Evolutionary conservation across 2,888 invertebrate species (phyloP).

Genomic region (Nipponacmea schrenckii): DNA sequence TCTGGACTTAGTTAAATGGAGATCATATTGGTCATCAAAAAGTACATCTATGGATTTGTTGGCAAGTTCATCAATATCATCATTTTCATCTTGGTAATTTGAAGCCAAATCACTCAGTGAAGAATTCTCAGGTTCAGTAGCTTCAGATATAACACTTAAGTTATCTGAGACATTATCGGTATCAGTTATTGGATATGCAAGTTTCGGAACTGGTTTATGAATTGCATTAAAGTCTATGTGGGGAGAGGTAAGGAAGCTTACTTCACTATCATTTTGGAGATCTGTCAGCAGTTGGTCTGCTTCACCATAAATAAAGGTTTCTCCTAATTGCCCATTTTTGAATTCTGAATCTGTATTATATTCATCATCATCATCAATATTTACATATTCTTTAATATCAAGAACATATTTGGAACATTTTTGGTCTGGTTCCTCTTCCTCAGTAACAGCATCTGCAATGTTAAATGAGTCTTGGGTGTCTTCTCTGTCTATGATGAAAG

Average conservation of each 20-base stretch:
- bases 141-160: constrained; percentile 57
- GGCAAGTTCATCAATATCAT: constrained; percentile 18
- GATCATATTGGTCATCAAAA: neutral
- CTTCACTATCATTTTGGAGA: neutral
- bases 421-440: constrained; percentile 1
- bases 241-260: neutral
- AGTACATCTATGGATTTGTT: neutral
- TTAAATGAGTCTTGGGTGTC: neutral
- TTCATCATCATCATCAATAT: constrained; percentile 13
- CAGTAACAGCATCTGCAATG: neutral
- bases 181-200: neutral
- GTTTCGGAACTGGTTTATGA: constrained; percentile 15
- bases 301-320: constrained; percentile 13
- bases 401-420: constrained; percentile 12
- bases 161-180: constrained; percentile 46
- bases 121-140: constrained; percentile 44
- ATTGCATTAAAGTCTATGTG: neutral
- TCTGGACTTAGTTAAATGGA: no score
- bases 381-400: constrained; percentile 9
- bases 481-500: neutral
- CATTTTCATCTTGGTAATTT: constrained; percentile 17
- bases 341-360: constrained; percentile 4
- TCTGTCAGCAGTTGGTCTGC: constrained; percentile 18
- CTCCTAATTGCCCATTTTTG: neutral
- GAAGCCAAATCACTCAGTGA: constrained; percentile 8